phyloP scores from a whole-genome alignment of 2,888 invertebrate species.

The Hyalella azteca region DNA sequence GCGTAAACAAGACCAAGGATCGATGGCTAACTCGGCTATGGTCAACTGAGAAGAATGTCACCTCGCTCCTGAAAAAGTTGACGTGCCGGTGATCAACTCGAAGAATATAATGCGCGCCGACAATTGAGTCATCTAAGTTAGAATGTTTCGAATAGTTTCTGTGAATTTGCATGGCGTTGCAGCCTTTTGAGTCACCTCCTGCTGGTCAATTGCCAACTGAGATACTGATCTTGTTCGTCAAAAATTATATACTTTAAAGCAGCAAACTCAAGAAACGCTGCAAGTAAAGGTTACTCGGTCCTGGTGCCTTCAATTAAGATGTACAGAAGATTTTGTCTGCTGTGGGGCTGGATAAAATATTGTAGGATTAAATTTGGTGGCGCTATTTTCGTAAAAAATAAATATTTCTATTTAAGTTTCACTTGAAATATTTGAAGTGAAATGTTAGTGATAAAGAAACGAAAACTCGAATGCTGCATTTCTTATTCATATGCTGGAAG shows the following conservation, averaged over 20 bases:
- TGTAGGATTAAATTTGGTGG: too few relatives aligned
- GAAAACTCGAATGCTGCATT: too few relatives aligned
- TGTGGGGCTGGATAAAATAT: too few relatives aligned
- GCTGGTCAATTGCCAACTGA: conserved; percentile 2
- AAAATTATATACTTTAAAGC: neutral
- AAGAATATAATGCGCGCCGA: conserved; percentile 6
- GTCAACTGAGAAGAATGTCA: conserved; percentile 33
- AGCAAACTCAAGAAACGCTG: neutral
- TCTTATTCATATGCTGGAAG: too few relatives aligned
- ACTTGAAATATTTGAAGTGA: too few relatives aligned
- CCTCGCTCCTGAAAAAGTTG: conserved; percentile 20
- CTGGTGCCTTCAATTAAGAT: too few relatives aligned
- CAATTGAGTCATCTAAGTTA: conserved; percentile 21
- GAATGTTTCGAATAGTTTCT: conserved; percentile 26
- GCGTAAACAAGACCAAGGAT: neutral
- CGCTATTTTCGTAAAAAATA: too few relatives aligned
- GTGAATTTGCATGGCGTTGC: conserved; percentile 23
- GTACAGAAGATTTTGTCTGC: too few relatives aligned
- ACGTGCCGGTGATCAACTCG: conserved; percentile 26
- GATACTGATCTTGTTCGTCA: conserved; percentile 32
- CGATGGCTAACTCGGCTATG: conserved; percentile 9
- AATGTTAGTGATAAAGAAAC: too few relatives aligned
- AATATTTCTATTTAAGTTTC: too few relatives aligned
- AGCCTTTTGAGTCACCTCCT: neutral
- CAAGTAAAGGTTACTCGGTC: too few relatives aligned